Percentiles rank a stretch among this genome's conserved stretches.
Evolutionary conservation across 2,113 vertebrate species (phyloP).

Genomic region (Nothocercus nigrocapillus): DNA sequence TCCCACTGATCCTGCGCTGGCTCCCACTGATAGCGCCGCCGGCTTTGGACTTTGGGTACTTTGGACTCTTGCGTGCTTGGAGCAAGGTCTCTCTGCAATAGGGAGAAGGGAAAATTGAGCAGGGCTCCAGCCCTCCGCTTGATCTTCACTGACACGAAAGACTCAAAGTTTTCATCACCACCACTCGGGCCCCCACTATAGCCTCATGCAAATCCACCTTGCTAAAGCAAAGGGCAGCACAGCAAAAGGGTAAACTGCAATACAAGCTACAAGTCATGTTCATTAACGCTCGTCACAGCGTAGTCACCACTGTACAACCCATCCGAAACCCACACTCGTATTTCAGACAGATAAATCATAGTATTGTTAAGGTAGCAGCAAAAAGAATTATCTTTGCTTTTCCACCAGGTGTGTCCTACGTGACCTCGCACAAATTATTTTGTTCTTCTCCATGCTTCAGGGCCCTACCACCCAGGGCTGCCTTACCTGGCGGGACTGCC

Average conservation of each 20-base stretch:
- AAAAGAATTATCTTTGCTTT: not conserved
- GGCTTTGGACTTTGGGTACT: not conserved
- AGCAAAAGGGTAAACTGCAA: not conserved
- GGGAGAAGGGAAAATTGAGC: not conserved
- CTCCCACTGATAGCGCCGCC: not conserved
- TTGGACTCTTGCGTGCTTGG: not conserved
- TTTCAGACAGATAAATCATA: not conserved
- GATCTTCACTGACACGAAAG: not conserved
- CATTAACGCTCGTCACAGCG: not conserved
- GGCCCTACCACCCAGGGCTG: not conserved
- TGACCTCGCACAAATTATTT: not conserved
- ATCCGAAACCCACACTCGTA: not conserved
- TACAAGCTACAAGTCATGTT: not conserved
- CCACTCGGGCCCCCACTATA: no score
- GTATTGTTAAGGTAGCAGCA: not conserved
- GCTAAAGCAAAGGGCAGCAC: not conserved
- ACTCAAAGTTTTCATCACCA: not conserved
- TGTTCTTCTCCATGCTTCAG: not conserved
- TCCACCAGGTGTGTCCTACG: not conserved
- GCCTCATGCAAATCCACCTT: not conserved
- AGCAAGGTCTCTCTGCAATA: not conserved
- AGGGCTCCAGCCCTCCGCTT: not conserved
- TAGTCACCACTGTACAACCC: rapidly evolving
- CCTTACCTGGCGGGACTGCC: not conserved
- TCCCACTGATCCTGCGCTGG: not conserved